phyloP scores from a whole-genome alignment of 1,140 invertebrate genomes.

The Wasmannia auropunctata region DNA sequence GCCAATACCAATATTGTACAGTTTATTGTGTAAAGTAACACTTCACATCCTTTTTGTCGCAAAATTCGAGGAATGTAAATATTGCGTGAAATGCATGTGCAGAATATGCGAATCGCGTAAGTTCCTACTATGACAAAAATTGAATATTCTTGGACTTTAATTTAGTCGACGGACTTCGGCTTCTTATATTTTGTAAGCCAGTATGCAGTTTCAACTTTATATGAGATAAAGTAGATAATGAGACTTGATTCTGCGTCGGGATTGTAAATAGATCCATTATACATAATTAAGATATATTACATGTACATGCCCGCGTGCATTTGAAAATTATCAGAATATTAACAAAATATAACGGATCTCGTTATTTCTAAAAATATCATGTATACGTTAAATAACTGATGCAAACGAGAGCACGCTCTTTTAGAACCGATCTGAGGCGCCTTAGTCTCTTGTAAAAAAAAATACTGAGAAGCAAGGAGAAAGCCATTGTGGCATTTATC shows the following conservation, averaged over 20 bases:
- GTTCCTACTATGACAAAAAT: conserved; percentile 40
- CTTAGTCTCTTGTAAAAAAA: conserved; percentile 41
- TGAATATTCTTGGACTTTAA: neutral
- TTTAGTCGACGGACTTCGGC: conserved; percentile 20
- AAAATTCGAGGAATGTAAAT: conserved; percentile 51
- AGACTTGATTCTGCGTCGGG: neutral
- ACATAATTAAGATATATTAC: conserved; percentile 21
- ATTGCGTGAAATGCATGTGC: conserved; percentile 42
- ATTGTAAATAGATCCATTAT: conserved; percentile 57
- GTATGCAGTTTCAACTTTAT: conserved; percentile 36
- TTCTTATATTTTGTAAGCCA: conserved; percentile 33
- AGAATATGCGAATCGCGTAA: conserved; percentile 40
- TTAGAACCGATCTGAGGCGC: neutral
- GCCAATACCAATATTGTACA: conserved; percentile 55
- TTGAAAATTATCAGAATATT: conserved; percentile 26
- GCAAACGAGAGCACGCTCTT: conserved; percentile 7
- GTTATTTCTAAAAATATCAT: conserved; percentile 41
- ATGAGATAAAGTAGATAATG: neutral
- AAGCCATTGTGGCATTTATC: neutral
- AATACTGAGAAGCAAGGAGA: neutral
- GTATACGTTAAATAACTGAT: conserved; percentile 4
- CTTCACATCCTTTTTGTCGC: conserved; percentile 40
- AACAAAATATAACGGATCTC: conserved; percentile 29
- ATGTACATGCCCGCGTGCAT: neutral
- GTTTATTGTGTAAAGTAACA: conserved; percentile 52